Base-by-base conservation (phyloP, 1,140 invertebrate species). In the Drosophila ficusphila region DNA sequence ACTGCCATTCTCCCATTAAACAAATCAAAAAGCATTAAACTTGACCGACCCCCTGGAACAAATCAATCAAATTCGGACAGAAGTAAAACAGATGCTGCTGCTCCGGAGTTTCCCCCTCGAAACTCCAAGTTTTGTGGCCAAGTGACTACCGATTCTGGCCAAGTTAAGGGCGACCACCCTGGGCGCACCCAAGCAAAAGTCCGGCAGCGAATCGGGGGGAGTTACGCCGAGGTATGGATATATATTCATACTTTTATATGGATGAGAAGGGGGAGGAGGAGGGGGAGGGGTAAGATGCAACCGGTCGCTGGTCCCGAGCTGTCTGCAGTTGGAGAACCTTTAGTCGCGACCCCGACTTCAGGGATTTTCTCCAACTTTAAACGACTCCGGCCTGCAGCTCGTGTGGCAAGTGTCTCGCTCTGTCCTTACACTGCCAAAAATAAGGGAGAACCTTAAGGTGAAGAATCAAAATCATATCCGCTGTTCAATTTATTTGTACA, bases 221-320 rank as follows among this genome's bases (percentile, higher is more conserved):
- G 4, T 11, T 27, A 19, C 21, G 11, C 4, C 33, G 18, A n/a
- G 6, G 29, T 14, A 16, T 4, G 0, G 19, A 11, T 9, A 39
- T 19, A 39, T 3, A 39, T 11, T n/a, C n/a, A 7, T 14, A 42
- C 2, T 9, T 27, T 16, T 27, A 2, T 46, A 4, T 9, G 14
- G 6, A 9, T 9, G 16, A 36, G 41, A 34, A 29, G 11, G n/a
- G 29, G 11, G n/a, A 7, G 12, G n/a, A n/a, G 36, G 38, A 14
- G 51, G n/a, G 6, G 12, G 57, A 27, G 58, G n/a, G n/a, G n/a
- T n/a, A 27, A 52, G 14, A 21, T 44, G 77, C 67, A 76, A 82
- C 78, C 67, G 72, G 78, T 81, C 54, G 48, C 58, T 54, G 78
- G 77, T 82, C 75, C 77, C 77, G 72, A 48, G 39, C 72, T 71